Evolutionary conservation across 2,113 vertebrate species (phyloP), one percentile per base, ranked within the genome.

Genomic region (Cyanoderma ruficeps): DNA sequence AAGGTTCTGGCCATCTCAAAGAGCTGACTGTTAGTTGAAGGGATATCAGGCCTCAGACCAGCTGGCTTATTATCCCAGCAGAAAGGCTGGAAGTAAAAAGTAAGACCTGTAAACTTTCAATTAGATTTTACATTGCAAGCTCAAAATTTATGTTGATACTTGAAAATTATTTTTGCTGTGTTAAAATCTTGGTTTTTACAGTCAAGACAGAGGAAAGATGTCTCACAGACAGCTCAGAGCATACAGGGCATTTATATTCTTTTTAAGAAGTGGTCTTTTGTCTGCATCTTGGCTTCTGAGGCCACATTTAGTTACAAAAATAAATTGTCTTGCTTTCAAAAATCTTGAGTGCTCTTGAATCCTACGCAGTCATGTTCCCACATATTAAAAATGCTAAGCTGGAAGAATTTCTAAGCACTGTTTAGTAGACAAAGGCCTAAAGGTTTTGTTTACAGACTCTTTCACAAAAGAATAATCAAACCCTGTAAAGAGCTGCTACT

Each of bases 391-490:
- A 75, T 72, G 76, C 89, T 87, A 71, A 76, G 37, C 90, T 95
- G 72, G 72, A 94, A 90, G 89, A 93, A 87, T 96, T 93, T 90
- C 93, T 94, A 87, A 94, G 80, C 53, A 69, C 85, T 92, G 46
- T 94, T 95, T 87, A 82, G 89, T 65, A 97, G 94, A 96, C 93
- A 94, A 94, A 97, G 96, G 80, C 79, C 79, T 93, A 91, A 94
- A 96, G 97, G 91, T 96, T 96, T 96, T 97, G 93, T 94, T 96
- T 97, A 94, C 89, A 91, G 92, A 87, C 81, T 81, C 35, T 83
- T 87, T 72, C 88, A 90, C 84, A 88, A 63, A 57, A 89, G 86
- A 96, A 91, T 96, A 77, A 95, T 92, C 88, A 85, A 87, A 86
- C 77, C 89, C 83, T 87, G 41, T 68, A 76, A 63, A 91, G 86